Base-by-base conservation (phyloP, 2,888 invertebrate genomes). In the Leptogaster cylindrica region DNA sequence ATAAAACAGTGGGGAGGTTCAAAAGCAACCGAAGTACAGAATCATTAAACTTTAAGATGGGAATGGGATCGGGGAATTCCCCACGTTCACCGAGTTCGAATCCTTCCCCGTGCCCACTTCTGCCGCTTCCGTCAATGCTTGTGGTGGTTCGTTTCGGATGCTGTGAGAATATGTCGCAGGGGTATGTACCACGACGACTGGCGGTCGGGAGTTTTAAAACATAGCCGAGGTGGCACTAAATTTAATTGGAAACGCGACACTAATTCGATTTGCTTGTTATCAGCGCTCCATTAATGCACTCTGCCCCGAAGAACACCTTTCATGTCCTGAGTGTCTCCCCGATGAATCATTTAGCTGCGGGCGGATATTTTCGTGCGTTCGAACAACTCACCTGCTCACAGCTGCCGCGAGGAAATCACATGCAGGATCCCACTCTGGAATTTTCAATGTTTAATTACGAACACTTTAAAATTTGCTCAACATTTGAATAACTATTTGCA, bases 171-270 rank as follows among this genome's bases (percentile, higher is more conserved):
- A 3, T 2, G 2, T 41, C 14, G 1, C 16, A n/a, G n/a, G n/a
- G n/a, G 41, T 41, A 18, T 41, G 41, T 3, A 5, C 41, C 10
- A 41, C 14, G 6, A 14, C 1, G 6, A 41, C 18, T 3, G 41
- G 2, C 41, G 41, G 16, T n/a, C 1, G 20, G 41, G 14, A 18
- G 20, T 18, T 41, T 41, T 41, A 18, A 14, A 41, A 3, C 14
- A 41, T 16, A 18, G 10, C 14, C 18, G 46, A 5, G 23, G 23
- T 20, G 39, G 39, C 39, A 23, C 55, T 55, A 55, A 55, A 55
- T 55, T 55, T 55, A 55, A 55, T 55, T 39, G 55, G 36, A 39
- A 55, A 55, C 55, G 55, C 55, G 39, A 55, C 39, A 55, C 55
- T 55, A 55, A 36, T 55, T 55, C 23, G 55, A 55, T 55, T 55